Evolutionary conservation across 2,888 invertebrate species (phyloP).

Genomic region (Megalurothrips usitatus): DNA sequence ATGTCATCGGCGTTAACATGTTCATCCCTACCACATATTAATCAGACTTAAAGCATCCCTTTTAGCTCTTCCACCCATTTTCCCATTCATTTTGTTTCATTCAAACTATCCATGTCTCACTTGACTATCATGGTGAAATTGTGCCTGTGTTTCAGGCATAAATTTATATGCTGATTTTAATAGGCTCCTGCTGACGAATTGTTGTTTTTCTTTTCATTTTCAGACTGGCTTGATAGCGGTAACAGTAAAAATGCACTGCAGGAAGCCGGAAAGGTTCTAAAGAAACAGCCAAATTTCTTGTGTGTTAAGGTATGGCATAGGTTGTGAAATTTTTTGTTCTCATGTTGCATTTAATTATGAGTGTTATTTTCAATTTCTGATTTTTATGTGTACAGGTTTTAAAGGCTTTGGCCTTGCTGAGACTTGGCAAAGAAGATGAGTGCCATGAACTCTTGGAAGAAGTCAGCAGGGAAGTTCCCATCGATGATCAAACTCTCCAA

Average conservation of each 20-base stretch:
- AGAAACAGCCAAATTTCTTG: slow-evolving; percentile 82
- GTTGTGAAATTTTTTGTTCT: neutral
- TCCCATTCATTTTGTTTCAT: neutral
- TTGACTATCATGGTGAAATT: neutral
- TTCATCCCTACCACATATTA: too few relatives aligned
- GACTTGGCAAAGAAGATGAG: slow-evolving; percentile 80
- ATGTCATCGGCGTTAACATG: neutral
- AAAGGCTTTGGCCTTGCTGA: slow-evolving; percentile 84
- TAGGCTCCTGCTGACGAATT: slow-evolving; percentile 13
- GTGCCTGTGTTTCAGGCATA: neutral
- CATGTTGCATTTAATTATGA: neutral
- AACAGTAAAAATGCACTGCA: slow-evolving; percentile 96
- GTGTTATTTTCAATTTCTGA: neutral
- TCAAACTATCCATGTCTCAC: neutral
- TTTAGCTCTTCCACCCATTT: neutral
- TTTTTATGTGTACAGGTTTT: slow-evolving; percentile 56
- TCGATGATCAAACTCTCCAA: slow-evolving; percentile 89
- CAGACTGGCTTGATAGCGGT: slow-evolving; percentile 92
- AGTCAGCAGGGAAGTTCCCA: slow-evolving; percentile 72
- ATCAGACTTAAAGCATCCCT: neutral
- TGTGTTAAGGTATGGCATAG: slow-evolving; percentile 65
- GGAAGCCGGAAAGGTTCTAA: slow-evolving; percentile 92
- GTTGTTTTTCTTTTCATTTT: slow-evolving; percentile 41
- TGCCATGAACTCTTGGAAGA: slow-evolving; percentile 69
- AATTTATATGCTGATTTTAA: slow-evolving; percentile 37